Conservation (phyloP, 2,888 invertebrate genomes). For the Dryomyza anilis region DNA sequence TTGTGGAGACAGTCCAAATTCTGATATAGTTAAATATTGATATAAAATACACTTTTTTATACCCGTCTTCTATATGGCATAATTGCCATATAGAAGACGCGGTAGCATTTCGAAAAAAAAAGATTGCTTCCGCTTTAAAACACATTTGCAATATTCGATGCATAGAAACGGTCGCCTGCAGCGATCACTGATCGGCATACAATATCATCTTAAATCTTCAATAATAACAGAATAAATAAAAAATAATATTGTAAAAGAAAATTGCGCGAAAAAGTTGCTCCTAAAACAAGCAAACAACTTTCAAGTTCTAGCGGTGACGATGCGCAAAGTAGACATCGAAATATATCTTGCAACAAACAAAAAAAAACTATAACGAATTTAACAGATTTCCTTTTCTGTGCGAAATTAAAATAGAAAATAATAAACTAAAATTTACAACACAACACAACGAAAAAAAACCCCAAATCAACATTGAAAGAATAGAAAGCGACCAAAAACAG, state of each 20-base stretch:
- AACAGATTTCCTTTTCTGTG: constrained; percentile 14
- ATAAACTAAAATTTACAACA: too few species aligned
- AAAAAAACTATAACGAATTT: neutral
- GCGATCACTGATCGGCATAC: neutral
- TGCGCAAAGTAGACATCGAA: too few species aligned
- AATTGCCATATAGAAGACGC: too few species aligned
- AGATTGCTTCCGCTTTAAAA: neutral
- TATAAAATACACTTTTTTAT: too few species aligned
- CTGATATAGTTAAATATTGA: too few species aligned
- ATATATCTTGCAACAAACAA: too few species aligned
- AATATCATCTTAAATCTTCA: neutral
- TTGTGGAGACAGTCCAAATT: too few species aligned
- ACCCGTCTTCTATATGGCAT: too few species aligned
- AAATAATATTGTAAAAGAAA: neutral
- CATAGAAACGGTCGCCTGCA: neutral
- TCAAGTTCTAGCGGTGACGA: constrained; percentile 14
- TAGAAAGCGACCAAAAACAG: constrained; percentile 12
- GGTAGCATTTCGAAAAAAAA: too few species aligned
- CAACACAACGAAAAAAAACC: neutral
- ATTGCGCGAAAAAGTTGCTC: constrained; percentile 15
- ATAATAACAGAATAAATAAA: neutral
- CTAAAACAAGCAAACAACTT: constrained; percentile 4
- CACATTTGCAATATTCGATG: too few species aligned
- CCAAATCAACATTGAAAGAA: neutral
- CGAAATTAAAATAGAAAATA: neutral